Evolutionary conservation across 2,797 vertebrate genomes (phyloP).

Genomic region (Lacerta bilineata): DNA sequence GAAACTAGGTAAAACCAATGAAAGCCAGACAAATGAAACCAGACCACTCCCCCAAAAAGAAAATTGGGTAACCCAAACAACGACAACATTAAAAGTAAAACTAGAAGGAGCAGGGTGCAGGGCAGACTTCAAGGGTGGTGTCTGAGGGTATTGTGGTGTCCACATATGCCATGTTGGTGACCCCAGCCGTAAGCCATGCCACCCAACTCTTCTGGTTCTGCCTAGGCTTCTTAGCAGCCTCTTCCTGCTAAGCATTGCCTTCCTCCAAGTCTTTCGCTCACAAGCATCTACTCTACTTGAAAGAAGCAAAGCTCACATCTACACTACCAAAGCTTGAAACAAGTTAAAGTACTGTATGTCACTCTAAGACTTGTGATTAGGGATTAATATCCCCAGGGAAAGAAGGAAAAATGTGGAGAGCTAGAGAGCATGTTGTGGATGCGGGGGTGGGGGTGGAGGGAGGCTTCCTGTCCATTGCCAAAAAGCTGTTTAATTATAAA

Average conservation of each 20-base stretch:
- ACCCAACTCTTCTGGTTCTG: not conserved
- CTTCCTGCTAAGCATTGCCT: not conserved
- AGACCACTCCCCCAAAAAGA: too few relatives aligned
- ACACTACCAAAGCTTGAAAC: not conserved
- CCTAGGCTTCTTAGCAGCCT: not conserved
- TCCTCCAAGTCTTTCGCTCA: not conserved
- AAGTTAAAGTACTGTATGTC: not conserved
- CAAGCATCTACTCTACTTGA: not conserved
- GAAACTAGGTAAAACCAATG: too few relatives aligned
- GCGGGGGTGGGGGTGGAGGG: not conserved
- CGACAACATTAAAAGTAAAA: too few relatives aligned
- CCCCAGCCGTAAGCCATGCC: not conserved
- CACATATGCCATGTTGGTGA: too few relatives aligned
- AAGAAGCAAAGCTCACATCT: not conserved
- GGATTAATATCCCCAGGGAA: not conserved
- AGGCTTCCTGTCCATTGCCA: conserved; percentile 65
- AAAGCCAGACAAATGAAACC: too few relatives aligned
- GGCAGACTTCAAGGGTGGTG: too few relatives aligned
- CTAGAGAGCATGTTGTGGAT: conserved; percentile 16
- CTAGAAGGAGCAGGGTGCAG: too few relatives aligned
- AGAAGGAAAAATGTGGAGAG: not conserved
- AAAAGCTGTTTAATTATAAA: conserved; percentile 9
- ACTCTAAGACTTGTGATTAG: not conserved
- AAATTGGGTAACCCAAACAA: too few relatives aligned
- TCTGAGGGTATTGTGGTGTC: too few relatives aligned